Evolutionary conservation across 2,113 vertebrate genomes (phyloP).

Genomic region (Nymphicus hollandicus): DNA sequence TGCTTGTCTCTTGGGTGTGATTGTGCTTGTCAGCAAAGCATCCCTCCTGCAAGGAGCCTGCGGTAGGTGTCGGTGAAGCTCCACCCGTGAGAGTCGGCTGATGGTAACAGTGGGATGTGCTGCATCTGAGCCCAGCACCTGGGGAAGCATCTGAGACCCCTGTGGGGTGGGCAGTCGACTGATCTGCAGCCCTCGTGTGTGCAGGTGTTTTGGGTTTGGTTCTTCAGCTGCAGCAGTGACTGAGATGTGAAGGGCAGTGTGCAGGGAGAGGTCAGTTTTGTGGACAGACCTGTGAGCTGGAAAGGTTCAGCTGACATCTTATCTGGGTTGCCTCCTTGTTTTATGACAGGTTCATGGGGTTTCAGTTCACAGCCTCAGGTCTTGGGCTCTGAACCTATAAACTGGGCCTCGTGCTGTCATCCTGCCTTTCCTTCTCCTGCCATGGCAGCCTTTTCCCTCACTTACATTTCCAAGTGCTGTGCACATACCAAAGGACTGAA

Average conservation of each 20-base stretch:
- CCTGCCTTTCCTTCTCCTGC: not conserved
- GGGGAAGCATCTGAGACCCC: not conserved
- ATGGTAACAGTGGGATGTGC: not conserved
- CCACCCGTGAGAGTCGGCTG: not conserved
- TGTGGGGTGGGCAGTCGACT: not conserved
- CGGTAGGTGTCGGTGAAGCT: not conserved
- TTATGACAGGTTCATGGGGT: not conserved
- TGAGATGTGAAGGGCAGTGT: accelerated
- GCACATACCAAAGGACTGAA: not conserved
- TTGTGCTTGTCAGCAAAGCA: not conserved
- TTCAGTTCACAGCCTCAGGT: not conserved
- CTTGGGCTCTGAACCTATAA: not conserved
- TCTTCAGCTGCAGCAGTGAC: not conserved
- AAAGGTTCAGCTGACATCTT: not conserved
- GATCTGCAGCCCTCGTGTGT: accelerated
- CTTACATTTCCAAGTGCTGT: not conserved
- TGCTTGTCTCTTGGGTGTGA: not conserved
- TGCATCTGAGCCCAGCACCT: not conserved
- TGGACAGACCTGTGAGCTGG: not conserved
- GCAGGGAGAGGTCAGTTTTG: not conserved
- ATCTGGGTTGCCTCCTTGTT: not conserved
- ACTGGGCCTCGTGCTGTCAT: not conserved
- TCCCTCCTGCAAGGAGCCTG: not conserved
- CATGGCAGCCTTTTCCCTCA: not conserved
- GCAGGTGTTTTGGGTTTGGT: not conserved